Evolutionary conservation across 2,113 vertebrate genomes (phyloP).

Genomic region (Pomatostomus ruficeps): DNA sequence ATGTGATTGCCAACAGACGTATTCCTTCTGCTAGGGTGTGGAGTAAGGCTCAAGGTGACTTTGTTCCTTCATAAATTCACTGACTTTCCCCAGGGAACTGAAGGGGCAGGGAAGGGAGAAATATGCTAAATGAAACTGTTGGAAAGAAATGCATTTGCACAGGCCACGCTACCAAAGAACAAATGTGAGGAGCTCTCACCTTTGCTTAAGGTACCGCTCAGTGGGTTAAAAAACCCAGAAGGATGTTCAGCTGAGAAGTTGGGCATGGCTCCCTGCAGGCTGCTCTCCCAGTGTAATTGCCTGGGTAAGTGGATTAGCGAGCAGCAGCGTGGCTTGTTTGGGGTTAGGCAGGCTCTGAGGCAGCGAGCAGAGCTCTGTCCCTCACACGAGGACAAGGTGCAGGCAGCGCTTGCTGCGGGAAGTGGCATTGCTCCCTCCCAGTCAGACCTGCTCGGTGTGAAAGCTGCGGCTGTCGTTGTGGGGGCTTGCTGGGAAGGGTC

Average conservation of each 20-base stretch:
- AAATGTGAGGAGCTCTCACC: background rate
- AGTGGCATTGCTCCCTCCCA: background rate
- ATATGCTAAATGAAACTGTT: background rate
- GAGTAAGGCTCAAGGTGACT: slow-evolving; percentile 57
- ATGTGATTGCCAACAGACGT: slow-evolving; percentile 10
- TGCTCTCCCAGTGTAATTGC: background rate
- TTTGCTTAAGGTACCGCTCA: background rate
- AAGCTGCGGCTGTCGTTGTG: background rate
- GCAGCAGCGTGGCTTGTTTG: background rate
- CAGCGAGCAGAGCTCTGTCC: background rate
- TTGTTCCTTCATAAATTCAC: slow-evolving; percentile 34
- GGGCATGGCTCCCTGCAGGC: background rate
- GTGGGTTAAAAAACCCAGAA: background rate
- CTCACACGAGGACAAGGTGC: background rate
- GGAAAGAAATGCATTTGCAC: background rate
- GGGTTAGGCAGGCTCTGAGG: background rate
- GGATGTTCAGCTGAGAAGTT: background rate
- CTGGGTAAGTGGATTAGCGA: background rate
- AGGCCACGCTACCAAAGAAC: background rate
- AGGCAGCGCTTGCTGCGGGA: background rate
- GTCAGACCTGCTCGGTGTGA: background rate
- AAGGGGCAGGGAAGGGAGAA: slow-evolving; percentile 9
- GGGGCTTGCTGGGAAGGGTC: background rate
- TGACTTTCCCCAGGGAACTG: background rate
- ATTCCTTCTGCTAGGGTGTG: slow-evolving; percentile 43